Evolutionary conservation across 2,888 invertebrate species (phyloP).

Genomic region (Apotomis betuletana): DNA sequence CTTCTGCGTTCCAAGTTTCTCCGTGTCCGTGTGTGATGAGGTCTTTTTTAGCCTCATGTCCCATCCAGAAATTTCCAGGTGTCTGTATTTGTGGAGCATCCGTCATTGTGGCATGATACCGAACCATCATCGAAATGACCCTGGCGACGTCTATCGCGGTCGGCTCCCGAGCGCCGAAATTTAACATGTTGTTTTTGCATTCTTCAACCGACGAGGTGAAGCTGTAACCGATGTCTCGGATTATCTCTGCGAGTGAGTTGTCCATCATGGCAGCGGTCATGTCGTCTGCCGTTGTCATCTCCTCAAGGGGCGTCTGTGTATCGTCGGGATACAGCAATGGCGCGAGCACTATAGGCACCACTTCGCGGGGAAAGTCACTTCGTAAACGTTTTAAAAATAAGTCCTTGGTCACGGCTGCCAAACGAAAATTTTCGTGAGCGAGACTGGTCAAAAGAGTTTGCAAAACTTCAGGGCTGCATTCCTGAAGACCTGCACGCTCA

Average conservation of each 20-base stretch:
- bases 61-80: slow-evolving; percentile 86
- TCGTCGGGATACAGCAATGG: slow-evolving; percentile 93
- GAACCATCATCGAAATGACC: slow-evolving; percentile 93
- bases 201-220: slow-evolving; percentile 94
- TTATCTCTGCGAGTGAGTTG: slow-evolving; percentile 92
- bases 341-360: slow-evolving; percentile 94
- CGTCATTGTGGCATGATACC: slow-evolving; percentile 87
- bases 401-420: slow-evolving; percentile 89
- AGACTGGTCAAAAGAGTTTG: slow-evolving; percentile 89
- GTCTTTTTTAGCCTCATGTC: slow-evolving; percentile 83
- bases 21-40: slow-evolving; percentile 67
- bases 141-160: slow-evolving; percentile 93
- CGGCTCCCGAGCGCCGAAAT: slow-evolving; percentile 92
- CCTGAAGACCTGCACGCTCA: slow-evolving; percentile 93
- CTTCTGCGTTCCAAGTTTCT: slow-evolving; percentile 95
- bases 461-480: slow-evolving; percentile 94
- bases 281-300: slow-evolving; percentile 86
- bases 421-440: slow-evolving; percentile 85
- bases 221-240: slow-evolving; percentile 95
- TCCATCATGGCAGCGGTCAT: slow-evolving; percentile 86
- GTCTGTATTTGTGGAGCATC: slow-evolving; percentile 88
- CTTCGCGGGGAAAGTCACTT: slow-evolving; percentile 93
- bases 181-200: slow-evolving; percentile 92
- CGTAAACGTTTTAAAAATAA: slow-evolving; percentile 91
- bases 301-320: slow-evolving; percentile 85